A percentile compares a stretch with the other conserved stretches of the same genome.
These are phyloP conservation scores for Microctonus hyperodae DNA, from an alignment of 2,888 invertebrate genomes.

Conservation along the genomic window DNA sequence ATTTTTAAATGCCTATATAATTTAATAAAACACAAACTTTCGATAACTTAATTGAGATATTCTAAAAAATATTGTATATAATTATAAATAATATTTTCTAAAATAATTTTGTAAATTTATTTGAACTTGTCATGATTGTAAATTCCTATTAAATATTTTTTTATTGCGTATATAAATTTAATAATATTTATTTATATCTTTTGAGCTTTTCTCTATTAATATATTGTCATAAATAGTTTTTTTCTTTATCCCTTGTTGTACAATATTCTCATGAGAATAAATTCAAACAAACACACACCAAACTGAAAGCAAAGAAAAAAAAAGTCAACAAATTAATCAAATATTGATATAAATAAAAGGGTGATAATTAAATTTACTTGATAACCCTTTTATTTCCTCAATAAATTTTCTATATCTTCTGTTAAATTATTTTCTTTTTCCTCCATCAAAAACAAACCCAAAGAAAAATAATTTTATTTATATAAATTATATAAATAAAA, in stretches of 20 bases:
- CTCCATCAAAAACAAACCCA: background rate
- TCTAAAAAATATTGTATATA: no score
- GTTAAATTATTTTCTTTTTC: background rate
- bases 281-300: constrained; percentile 14
- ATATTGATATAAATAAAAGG: constrained; percentile 34
- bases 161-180: background rate
- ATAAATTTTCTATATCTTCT: no score
- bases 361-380: constrained; percentile 20
- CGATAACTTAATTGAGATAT: no score
- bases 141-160: no score
- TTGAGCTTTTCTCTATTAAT: background rate
- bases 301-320: no score
- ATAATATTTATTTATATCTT: constrained; percentile 13
- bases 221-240: background rate
- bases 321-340: constrained; percentile 23
- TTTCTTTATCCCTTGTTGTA: constrained; percentile 1
- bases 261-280: constrained; percentile 6
- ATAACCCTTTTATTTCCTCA: constrained; percentile 33
- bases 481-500: background rate
- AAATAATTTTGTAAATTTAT: no score
- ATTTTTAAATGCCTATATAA: no score
- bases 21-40: no score
- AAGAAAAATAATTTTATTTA: constrained; percentile 5
- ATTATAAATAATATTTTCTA: no score
- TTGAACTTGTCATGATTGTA: no score